Conservation (phyloP, 2,797 vertebrate genomes). For the Cyclopterus lumpus region DNA sequence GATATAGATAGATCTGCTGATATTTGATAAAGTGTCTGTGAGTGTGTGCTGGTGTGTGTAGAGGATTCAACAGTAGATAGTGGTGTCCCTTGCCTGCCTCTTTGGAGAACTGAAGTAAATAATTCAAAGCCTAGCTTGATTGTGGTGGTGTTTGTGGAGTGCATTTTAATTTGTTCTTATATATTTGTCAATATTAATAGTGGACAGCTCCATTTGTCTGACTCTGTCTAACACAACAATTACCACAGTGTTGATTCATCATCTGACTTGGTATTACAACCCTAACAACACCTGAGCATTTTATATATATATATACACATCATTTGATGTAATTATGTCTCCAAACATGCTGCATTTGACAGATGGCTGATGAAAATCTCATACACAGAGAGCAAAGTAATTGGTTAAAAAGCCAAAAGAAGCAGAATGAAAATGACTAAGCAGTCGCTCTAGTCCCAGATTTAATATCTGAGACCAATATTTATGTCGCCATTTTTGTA, state of each 20-base stretch:
- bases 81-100: slow-evolving; percentile 14
- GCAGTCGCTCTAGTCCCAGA: slow-evolving; percentile 20
- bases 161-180: slow-evolving; percentile 38
- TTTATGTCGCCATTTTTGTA: slow-evolving; percentile 55
- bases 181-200: slow-evolving; percentile 20
- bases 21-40: slow-evolving; percentile 20
- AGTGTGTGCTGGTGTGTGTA: slow-evolving; percentile 21
- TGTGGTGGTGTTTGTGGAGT: slow-evolving; percentile 31
- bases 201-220: not conserved
- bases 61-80: slow-evolving; percentile 40
- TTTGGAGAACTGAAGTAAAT: slow-evolving; percentile 56
- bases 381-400: not conserved
- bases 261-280: not conserved
- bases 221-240: not conserved
- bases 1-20: slow-evolving; percentile 14
- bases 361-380: slow-evolving; percentile 9
- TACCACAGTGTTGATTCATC: not conserved
- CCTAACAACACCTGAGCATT: not conserved
- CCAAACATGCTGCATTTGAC: slow-evolving; percentile 16
- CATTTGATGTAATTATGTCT: slow-evolving; percentile 3
- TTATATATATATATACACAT: not conserved
- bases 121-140: slow-evolving; percentile 59
- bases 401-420: slow-evolving; percentile 18
- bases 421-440: slow-evolving; percentile 18
- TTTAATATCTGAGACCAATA: slow-evolving; percentile 67